Evolutionary conservation across 2,888 invertebrate genomes (phyloP), one percentile per base, ranked within the genome.

Genomic region (Ophonus ardosiacus): DNA sequence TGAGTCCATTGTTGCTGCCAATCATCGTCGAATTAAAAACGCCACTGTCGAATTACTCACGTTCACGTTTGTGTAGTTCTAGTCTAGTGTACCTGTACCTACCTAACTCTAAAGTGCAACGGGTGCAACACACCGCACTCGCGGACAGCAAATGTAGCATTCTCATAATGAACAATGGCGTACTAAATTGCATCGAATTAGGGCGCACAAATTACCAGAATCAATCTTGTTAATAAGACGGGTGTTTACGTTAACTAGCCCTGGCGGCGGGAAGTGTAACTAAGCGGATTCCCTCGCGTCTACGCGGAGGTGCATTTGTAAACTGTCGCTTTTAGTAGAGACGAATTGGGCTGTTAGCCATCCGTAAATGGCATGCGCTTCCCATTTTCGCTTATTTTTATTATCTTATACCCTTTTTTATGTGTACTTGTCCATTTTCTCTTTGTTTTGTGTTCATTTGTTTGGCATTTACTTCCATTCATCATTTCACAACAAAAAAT

Each of bases 181-280:
- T 86, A 86, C 86, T 87, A 88, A 88, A 88, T 86, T 86, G 88
- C 86, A 87, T 85, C 86, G 87, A 88, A 88, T 88, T 88, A 88
- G 88, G 87, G 87, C 86, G 85, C 86, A 63, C 86, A 87, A 89
- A 89, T 89, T 88, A 88, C 88, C 87, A 86, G 86, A 89, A 90
- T 90, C 89, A 89, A 89, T 90, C 90, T 90, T 90, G 89, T 89
- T 90, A 90, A 90, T 90, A 90, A 90, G 90, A 90, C 89, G 88
- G 88, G 88, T 88, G 87, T 88, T 87, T 87, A 88, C 86, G 88
- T 88, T 90, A 90, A 90, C 88, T 87, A 87, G 88, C 88, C 88
- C 88, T 88, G 89, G 89, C 90, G 88, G 87, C 87, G 88, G 89
- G 88, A 90, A 90, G 89, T 89, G 89, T 90, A 90, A 90, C 90